These are phyloP conservation scores for Pollenia griseotomentosa DNA, from an alignment of 2,888 invertebrate genomes.

Conservation along the genomic window DNA sequence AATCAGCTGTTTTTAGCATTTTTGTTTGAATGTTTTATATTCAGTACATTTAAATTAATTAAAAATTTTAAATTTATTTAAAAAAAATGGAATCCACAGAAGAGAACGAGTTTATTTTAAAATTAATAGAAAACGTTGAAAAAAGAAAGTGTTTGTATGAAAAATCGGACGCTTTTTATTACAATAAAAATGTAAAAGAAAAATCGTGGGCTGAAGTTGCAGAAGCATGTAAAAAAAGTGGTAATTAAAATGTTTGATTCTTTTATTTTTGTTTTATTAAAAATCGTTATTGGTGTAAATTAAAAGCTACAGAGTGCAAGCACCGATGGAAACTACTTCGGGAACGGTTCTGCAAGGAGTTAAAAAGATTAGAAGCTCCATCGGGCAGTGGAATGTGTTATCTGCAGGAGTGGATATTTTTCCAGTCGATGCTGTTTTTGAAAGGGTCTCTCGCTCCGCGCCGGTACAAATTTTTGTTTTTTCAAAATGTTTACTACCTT, in stretches of 20 bases:
- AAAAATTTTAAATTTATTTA: too few relatives aligned
- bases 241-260: background rate
- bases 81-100: background rate
- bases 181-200: constrained; percentile 3
- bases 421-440: constrained; percentile 41
- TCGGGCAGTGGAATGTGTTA: background rate
- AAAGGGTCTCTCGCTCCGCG: constrained; percentile 25
- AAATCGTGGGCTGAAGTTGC: background rate
- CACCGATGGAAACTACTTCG: constrained; percentile 19
- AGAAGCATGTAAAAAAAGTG: background rate
- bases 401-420: constrained; percentile 24
- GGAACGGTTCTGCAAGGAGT: background rate
- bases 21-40: too few relatives aligned
- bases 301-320: constrained; percentile 3
- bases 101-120: background rate
- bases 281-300: background rate
- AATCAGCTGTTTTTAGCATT: too few relatives aligned
- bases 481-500: background rate
- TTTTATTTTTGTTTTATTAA: background rate
- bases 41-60: too few relatives aligned
- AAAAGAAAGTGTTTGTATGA: constrained; percentile 20
- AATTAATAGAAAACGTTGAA: constrained; percentile 31
- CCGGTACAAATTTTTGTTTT: constrained; percentile 12
- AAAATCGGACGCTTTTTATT: constrained; percentile 32
- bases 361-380: background rate